A percentile compares a stretch with the other conserved stretches of the same genome.
Evolutionary conservation across 1,140 invertebrate species (phyloP).

Genomic region (Phthorimaea operculella): DNA sequence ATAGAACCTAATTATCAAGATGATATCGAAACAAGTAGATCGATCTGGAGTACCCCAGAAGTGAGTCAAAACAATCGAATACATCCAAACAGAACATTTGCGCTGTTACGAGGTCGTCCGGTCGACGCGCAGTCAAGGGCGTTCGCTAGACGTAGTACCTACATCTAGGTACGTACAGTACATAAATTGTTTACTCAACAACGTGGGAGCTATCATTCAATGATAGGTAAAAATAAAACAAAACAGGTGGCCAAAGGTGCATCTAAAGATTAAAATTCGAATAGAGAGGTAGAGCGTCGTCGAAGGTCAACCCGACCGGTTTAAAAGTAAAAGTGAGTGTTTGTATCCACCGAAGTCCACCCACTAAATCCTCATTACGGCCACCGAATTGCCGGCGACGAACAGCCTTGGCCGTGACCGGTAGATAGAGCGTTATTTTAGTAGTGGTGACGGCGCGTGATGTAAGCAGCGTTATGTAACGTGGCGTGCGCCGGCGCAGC

Average conservation of each 20-base stretch:
- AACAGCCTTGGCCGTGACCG: constrained; percentile 65
- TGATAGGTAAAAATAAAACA: constrained; percentile 8
- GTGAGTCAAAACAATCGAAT: constrained; percentile 37
- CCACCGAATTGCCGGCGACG: constrained; percentile 50
- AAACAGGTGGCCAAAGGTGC: no score
- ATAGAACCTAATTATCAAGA: no score
- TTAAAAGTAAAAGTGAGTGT: constrained; percentile 62
- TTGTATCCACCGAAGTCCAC: constrained; percentile 55
- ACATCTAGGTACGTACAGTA: constrained; percentile 8
- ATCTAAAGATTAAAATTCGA: no score
- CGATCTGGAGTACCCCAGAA: neutral
- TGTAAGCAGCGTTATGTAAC: constrained; percentile 56
- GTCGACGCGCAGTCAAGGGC: constrained; percentile 61
- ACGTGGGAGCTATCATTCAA: neutral
- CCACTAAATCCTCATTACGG: constrained; percentile 64
- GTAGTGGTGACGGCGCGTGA: constrained; percentile 55
- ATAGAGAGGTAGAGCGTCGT: constrained; percentile 8
- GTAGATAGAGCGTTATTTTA: constrained; percentile 60
- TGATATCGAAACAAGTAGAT: no score
- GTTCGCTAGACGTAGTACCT: constrained; percentile 47
- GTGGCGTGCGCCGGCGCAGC: constrained; percentile 41
- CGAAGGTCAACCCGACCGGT: constrained; percentile 53
- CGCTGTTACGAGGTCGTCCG: constrained; percentile 54
- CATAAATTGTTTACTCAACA: constrained; percentile 1
- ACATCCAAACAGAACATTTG: constrained; percentile 57